These are phyloP conservation scores for Zophobas atratus DNA, from an alignment of 1,140 invertebrate species.

Conservation along the genomic window DNA sequence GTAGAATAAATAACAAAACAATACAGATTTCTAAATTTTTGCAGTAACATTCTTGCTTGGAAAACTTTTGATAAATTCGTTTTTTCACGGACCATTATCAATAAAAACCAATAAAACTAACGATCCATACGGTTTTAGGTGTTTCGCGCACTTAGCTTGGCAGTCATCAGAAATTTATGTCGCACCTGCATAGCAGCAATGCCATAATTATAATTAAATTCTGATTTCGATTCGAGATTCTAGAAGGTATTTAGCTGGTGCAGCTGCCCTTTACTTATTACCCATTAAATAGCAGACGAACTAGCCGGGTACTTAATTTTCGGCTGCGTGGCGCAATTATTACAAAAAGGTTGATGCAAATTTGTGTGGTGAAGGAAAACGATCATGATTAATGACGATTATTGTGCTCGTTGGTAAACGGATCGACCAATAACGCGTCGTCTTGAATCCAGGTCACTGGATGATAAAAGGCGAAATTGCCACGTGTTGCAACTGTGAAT, in stretches of 20 bases:
- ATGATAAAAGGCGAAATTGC: conserved; percentile 54
- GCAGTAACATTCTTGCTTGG: too few species aligned
- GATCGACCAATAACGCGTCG: conserved; percentile 27
- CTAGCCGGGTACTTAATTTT: conserved; percentile 3
- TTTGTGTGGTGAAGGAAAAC: conserved; percentile 17
- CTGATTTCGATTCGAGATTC: conserved; percentile 50
- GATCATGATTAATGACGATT: conserved; percentile 29
- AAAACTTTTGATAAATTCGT: too few species aligned
- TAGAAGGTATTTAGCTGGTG: conserved; percentile 28
- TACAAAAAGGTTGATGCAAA: conserved; percentile 20
- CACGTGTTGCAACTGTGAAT: conserved; percentile 53
- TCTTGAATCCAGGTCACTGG: conserved; percentile 47
- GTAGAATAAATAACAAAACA: too few species aligned
- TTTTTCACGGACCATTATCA: too few species aligned
- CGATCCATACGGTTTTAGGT: conserved; percentile 8
- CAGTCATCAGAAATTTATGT: conserved; percentile 4
- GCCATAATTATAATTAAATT: conserved; percentile 51
- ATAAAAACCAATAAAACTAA: too few species aligned
- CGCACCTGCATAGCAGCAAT: conserved; percentile 47
- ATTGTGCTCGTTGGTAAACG: conserved; percentile 8
- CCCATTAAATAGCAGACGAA: conserved; percentile 3
- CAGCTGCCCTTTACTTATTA: conserved; percentile 43
- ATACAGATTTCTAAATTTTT: too few species aligned
- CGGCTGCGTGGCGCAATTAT: conserved; percentile 8
- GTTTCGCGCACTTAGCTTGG: conserved; percentile 23